Evolutionary conservation across 2,797 vertebrate genomes (phyloP).

Genomic region (Anguilla marmorata): DNA sequence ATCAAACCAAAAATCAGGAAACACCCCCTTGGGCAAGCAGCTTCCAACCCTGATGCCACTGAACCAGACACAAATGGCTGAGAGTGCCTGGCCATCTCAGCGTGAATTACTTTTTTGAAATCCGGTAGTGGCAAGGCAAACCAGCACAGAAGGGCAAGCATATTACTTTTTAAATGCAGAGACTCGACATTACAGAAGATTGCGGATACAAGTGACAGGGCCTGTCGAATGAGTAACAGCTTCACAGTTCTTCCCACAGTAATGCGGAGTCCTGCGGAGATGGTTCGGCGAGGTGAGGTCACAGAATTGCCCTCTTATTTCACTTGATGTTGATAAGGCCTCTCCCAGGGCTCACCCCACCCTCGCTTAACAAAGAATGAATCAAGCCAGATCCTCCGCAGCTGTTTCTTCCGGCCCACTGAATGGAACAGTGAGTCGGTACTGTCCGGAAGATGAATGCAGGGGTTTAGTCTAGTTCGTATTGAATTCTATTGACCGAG

Average conservation of each 20-base stretch:
- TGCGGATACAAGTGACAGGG: constrained; percentile 7
- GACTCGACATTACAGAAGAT: background rate
- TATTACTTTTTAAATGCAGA: background rate
- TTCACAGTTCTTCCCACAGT: constrained; percentile 20
- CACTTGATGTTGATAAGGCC: constrained; percentile 21
- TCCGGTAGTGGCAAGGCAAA: background rate
- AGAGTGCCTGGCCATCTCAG: background rate
- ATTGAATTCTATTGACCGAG: constrained; percentile 20
- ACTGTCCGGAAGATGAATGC: constrained; percentile 49
- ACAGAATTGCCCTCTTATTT: constrained; percentile 36
- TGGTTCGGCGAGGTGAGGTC: constrained; percentile 20
- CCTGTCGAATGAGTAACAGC: constrained; percentile 18
- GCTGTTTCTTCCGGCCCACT: constrained; percentile 2
- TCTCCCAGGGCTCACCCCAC: background rate
- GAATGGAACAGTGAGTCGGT: constrained; percentile 37
- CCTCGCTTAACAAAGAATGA: constrained; percentile 27
- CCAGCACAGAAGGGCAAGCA: background rate
- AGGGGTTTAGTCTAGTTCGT: constrained; percentile 43
- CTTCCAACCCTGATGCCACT: background rate
- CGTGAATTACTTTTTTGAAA: constrained; percentile 15
- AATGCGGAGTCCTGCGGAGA: background rate
- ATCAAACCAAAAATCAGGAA: constrained; percentile 15
- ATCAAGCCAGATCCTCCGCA: constrained; percentile 36
- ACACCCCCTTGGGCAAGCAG: background rate
- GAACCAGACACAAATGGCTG: constrained; percentile 33